Evolutionary conservation across 2,888 invertebrate genomes (phyloP), one percentile per base, ranked within the genome.

Genomic region (Notodonta dromedarius): DNA sequence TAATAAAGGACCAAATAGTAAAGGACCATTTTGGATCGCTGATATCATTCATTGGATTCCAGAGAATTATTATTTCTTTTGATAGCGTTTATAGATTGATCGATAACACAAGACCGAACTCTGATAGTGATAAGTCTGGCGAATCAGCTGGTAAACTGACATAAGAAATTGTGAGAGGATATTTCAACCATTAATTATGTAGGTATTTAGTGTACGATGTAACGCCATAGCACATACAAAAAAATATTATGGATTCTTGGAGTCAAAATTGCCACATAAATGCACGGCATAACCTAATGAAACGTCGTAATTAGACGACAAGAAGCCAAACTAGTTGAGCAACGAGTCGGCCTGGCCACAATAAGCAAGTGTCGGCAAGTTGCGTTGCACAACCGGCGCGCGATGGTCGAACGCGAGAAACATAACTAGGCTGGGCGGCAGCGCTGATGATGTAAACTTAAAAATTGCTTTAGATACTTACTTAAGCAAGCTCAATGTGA

Each of bases 391-490:
- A 93, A 93, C 89, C 83, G 78, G 81, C 85, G n/a, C n/a, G n/a
- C n/a, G 89, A 90, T 91, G 89, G 92, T 84, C 89, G 92, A 90
- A 89, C 90, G 89, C 92, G 92, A 91, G 93, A 92, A 91, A 91
- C 89, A 90, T 90, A 92, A 93, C 93, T 92, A 90, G 93, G 92
- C 93, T 91, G 90, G 88, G 86, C 88, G 84, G 88, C 86, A 82
- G 80, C 76, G 83, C 75, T 84, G 90, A 82, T 93, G 93, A 93
- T 89, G 93, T 93, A 93, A 93, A 93, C 90, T 88, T 88, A 90
- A 93, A 93, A 93, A 93, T 91, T 93, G 91, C 91, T 89, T 91
- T 91, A 91, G 82, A 91, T 90, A 91, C 90, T 90, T 91, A 91
- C 91, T 91, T 91, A 91, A 90, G 89, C 85, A 74, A 84, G 80